Conservation (phyloP, 2,113 vertebrate genomes). For the Argyrosomus japonicus region DNA sequence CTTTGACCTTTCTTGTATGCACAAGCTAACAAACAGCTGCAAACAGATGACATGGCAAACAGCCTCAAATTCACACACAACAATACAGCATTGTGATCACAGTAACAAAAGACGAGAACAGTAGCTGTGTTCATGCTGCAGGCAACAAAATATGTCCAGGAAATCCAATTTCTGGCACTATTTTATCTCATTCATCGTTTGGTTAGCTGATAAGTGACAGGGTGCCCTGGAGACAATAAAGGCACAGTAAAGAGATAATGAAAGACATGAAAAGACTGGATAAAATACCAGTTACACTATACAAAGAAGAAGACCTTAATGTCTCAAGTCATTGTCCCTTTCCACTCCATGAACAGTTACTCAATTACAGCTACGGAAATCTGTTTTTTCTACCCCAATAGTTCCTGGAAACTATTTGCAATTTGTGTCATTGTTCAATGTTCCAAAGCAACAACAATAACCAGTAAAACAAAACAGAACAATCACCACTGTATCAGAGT, state of each 20-base stretch:
- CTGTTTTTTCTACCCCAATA: background rate
- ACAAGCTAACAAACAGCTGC: slow-evolving; percentile 51
- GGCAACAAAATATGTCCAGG: background rate
- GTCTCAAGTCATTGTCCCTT: background rate
- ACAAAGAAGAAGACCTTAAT: background rate
- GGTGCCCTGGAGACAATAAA: background rate
- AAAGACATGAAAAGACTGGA: background rate
- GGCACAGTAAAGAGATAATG: background rate
- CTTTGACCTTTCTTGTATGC: slow-evolving; percentile 60
- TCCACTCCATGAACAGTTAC: background rate
- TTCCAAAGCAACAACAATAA: background rate
- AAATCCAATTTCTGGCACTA: background rate
- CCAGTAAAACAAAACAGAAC: background rate
- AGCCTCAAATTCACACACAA: slow-evolving; percentile 15
- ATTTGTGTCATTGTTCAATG: background rate
- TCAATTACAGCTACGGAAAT: background rate
- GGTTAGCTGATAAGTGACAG: background rate
- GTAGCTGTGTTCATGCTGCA: background rate
- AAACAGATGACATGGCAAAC: slow-evolving; percentile 49
- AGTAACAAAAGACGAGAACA: background rate
- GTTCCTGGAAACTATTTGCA: background rate
- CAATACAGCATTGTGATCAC: background rate
- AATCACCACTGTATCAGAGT: too few relatives aligned
- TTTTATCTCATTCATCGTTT: background rate
- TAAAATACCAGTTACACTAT: background rate